Evolutionary conservation across 2,113 vertebrate species (phyloP), one percentile per base, ranked within the genome.

Genomic region (Rhagologus leucostigma): DNA sequence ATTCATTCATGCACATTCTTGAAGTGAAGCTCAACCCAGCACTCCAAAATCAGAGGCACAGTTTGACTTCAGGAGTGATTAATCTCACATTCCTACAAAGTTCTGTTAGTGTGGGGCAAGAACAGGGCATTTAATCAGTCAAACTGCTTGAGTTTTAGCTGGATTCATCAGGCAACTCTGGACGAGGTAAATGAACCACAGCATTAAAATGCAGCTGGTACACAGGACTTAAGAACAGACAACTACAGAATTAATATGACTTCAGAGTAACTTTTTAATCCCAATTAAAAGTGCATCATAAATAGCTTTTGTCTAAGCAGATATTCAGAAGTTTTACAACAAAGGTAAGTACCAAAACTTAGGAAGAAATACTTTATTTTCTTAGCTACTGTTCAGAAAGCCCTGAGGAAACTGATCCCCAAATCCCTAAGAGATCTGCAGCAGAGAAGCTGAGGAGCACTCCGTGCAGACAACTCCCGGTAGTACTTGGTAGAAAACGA

Each of bases 221-320:
- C 0, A 81, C 20, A 84, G 30, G 56, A 95, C 39, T 33, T 33
- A 69, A 73, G 46, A 73, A 86, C 21, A 87, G 56, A 81, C 56
- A 85, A 65, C 39, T 82, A 75, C 7, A 92, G 60, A 84, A 91
- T 39, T 77, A 77, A 44, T 42, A 79, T 20, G 35, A 60, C 71
- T 91, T 93, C 80, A 93, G 73, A 84, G 24, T 53, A 89, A 39
- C n/a, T 81, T 68, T 86, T 95, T 78, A 93, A 91, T 93, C 44
- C 59, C 35, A 83, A 56, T 57, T 69, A 77, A 79, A 85, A 60
- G 32, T 74, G 55, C 55, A 93, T 84, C 53, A 93, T 68, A 12
- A 89, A 87, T 53, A 96, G 55, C 53, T 94, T 94, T 86, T 67
- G 56, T 71, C 42, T 85, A 87, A 87, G 79, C 46, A 84, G 75